A percentile compares a stretch with the other conserved stretches of the same genome.
These are phyloP conservation scores for Tragelaphus imberbis DNA, from an alignment of 2,113 vertebrate species.

Conservation along the genomic window DNA sequence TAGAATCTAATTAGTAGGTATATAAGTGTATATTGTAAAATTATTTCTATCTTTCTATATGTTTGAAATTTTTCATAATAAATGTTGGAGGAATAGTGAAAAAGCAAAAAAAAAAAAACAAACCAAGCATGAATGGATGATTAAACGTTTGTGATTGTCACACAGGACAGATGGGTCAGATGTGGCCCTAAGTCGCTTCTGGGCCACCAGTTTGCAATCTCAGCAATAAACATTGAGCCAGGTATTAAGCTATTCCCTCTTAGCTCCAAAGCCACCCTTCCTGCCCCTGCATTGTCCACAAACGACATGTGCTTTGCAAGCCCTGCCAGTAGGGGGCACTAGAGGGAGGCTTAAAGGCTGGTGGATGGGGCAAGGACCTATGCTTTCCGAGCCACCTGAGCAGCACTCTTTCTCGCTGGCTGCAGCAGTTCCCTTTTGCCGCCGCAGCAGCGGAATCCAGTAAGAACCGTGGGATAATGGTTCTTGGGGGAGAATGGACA, in stretches of 20 bases:
- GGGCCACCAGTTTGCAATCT: no score
- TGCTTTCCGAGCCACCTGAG: no score
- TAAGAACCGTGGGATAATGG: not conserved
- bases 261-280: not conserved
- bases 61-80: not conserved
- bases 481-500: not conserved
- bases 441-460: not conserved
- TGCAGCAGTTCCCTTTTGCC: rapidly evolving
- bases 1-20: not conserved
- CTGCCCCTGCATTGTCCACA: no score
- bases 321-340: not conserved
- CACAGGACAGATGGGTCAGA: not conserved
- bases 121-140: not conserved
- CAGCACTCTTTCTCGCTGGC: not conserved
- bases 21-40: not conserved
- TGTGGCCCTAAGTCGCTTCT: not conserved
- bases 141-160: not conserved
- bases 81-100: not conserved
- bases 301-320: not conserved
- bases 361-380: no score
- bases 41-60: not conserved
- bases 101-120: not conserved
- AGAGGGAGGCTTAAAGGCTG: not conserved
- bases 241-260: not conserved
- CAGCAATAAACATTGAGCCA: not conserved